Conservation (phyloP, 2,113 vertebrate genomes). For the Callocephalon fimbriatum region DNA sequence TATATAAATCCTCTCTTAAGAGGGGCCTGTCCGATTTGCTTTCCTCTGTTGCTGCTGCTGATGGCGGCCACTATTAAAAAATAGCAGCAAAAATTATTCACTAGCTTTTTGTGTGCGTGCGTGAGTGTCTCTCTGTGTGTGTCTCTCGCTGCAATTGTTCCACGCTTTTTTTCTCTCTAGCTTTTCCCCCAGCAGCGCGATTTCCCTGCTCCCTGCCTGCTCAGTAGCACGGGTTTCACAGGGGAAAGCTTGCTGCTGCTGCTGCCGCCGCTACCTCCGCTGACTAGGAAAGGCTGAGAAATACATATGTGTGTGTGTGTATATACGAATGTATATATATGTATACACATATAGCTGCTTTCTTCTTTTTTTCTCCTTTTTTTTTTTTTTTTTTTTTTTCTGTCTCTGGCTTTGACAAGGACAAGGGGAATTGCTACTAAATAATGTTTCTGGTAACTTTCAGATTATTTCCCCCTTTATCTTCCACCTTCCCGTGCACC, state of each 20-base stretch:
- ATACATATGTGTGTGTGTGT: conserved; percentile 54
- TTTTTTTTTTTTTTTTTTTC: conserved; percentile 75
- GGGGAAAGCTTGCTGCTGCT: conserved; percentile 74
- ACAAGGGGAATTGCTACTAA: conserved; percentile 80
- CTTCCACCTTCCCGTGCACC: not conserved
- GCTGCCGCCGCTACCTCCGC: not conserved
- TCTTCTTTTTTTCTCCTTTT: conserved; percentile 64
- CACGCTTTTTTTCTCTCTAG: conserved; percentile 83
- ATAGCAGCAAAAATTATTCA: conserved; percentile 85
- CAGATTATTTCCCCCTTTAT: conserved; percentile 73
- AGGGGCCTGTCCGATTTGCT: conserved; percentile 84
- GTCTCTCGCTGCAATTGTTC: conserved; percentile 81
- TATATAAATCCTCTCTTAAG: conserved; percentile 90
- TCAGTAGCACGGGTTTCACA: conserved; percentile 84
- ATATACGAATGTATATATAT: conserved; percentile 67
- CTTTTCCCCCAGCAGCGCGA: conserved; percentile 75
- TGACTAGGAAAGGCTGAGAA: conserved; percentile 10
- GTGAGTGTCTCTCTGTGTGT: conserved; percentile 76
- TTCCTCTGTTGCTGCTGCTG: conserved; percentile 71
- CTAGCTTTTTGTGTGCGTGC: conserved; percentile 78
- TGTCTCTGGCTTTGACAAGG: conserved; percentile 80
- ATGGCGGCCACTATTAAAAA: conserved; percentile 83
- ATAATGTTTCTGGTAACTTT: conserved; percentile 96
- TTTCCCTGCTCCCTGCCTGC: conserved; percentile 75
- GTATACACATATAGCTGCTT: conserved; percentile 60